Percentiles rank a stretch among this genome's conserved stretches.
Evolutionary conservation across 1,140 invertebrate genomes (phyloP).

Genomic region (Apocrypta bakeri): DNA sequence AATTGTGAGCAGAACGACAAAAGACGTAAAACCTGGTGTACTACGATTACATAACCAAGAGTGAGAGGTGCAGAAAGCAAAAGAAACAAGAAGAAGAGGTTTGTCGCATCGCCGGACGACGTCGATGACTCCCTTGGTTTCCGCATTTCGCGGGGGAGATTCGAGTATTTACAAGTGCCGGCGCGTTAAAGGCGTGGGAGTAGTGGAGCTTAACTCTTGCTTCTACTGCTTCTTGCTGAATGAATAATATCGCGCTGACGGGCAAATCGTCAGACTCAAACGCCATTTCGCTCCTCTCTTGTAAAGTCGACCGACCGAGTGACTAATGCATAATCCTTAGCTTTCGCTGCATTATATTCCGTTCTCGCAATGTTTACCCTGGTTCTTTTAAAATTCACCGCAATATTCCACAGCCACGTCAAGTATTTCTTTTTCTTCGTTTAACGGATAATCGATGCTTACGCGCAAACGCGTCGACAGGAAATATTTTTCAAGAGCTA

Average conservation of each 20-base stretch:
- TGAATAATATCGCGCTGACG: conserved; percentile 31
- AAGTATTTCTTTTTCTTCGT: too few relatives aligned
- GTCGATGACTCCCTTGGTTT: conserved; percentile 28
- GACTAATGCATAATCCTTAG: neutral
- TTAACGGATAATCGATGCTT: too few relatives aligned
- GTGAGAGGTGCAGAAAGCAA: neutral
- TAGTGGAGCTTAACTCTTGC: neutral
- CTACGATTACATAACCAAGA: neutral
- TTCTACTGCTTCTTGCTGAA: neutral
- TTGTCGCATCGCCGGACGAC: neutral
- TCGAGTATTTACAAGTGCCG: neutral
- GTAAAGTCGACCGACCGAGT: neutral
- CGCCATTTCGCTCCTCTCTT: neutral
- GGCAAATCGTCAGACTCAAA: neutral
- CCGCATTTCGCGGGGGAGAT: neutral
- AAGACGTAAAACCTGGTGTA: neutral
- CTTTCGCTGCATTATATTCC: neutral
- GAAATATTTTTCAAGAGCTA: too few relatives aligned
- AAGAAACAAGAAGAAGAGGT: conserved; percentile 3
- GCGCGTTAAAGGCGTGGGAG: neutral
- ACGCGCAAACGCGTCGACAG: too few relatives aligned
- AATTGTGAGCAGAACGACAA: neutral
- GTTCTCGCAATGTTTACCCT: neutral
- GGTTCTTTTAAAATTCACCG: neutral
- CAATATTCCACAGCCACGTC: neutral